Conservation (phyloP, 2,888 invertebrate genomes). For the Carabus problematicus region DNA sequence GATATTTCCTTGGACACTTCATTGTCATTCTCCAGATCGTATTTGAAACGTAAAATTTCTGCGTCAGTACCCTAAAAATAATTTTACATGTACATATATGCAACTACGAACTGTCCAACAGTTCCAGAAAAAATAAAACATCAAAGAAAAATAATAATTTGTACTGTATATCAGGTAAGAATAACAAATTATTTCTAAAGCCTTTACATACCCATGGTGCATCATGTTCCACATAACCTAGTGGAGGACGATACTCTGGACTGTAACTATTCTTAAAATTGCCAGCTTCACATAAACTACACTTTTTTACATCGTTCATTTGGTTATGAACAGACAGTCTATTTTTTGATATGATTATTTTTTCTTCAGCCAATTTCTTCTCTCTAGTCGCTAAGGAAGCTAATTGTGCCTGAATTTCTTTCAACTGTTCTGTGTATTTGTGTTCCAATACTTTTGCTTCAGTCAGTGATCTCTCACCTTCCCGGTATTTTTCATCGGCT, state of each 20-base stretch:
- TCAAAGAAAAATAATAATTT: too few relatives aligned
- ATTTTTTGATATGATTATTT: conserved; percentile 67
- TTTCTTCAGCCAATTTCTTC: conserved; percentile 68
- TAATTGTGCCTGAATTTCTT: conserved; percentile 66
- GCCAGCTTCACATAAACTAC: conserved; percentile 53
- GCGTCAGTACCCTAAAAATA: conserved; percentile 46
- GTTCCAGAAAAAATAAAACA: conserved; percentile 12
- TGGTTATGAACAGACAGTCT: conserved; percentile 65
- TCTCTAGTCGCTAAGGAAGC: conserved; percentile 64
- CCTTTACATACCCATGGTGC: conserved; percentile 40
- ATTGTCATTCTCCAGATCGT: conserved; percentile 44
- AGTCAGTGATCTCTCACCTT: conserved; percentile 62
- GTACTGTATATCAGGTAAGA: too few relatives aligned
- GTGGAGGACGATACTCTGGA: conserved; percentile 14
- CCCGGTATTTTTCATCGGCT: conserved; percentile 64
- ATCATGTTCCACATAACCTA: conserved; percentile 44
- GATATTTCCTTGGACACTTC: conserved; percentile 31
- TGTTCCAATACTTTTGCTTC: conserved; percentile 56
- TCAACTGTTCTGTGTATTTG: conserved; percentile 66
- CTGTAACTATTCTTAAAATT: conserved; percentile 28
- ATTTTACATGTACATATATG: too few relatives aligned
- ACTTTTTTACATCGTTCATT: conserved; percentile 59
- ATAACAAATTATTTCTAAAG: too few relatives aligned
- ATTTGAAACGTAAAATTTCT: conserved; percentile 46
- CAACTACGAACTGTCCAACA: background rate